Conservation (phyloP, 2,888 invertebrate species). For the Glomeris marginata region DNA sequence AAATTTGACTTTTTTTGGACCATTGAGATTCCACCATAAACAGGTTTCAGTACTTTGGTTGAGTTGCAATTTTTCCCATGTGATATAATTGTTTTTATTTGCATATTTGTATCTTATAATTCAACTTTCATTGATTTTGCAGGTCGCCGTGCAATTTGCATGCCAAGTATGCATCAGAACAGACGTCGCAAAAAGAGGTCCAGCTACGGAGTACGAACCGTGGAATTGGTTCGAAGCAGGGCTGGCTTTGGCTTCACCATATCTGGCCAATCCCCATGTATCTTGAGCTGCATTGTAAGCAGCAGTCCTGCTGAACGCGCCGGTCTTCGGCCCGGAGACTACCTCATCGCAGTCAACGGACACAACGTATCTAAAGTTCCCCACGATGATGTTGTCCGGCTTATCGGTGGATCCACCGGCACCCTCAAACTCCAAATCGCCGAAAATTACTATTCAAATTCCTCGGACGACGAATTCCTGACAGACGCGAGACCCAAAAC, state of each 20-base stretch:
- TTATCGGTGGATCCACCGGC: constrained; percentile 75
- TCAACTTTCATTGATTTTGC: no score
- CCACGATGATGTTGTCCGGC: constrained; percentile 81
- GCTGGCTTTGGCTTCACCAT: constrained; percentile 97
- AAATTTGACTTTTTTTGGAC: no score
- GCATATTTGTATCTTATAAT: no score
- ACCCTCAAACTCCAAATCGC: constrained; percentile 72
- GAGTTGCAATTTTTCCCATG: no score
- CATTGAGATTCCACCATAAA: no score
- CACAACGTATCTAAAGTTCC: constrained; percentile 78
- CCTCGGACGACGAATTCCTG: constrained; percentile 50
- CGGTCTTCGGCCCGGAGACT: constrained; percentile 81
- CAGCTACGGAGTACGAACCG: constrained; percentile 59
- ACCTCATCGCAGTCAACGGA: constrained; percentile 79
- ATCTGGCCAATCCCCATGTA: constrained; percentile 90
- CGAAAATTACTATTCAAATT: constrained; percentile 69
- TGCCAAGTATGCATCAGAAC: constrained; percentile 21
- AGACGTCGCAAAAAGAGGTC: constrained; percentile 53
- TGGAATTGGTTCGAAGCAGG: constrained; percentile 69
- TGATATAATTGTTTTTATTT: no score
- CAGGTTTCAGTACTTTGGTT: no score
- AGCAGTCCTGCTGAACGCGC: constrained; percentile 82
- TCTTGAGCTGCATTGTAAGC: constrained; percentile 78
- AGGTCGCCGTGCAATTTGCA: no score
- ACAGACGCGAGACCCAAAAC: constrained; percentile 25